These are phyloP conservation scores for Drusus annulatus DNA, from an alignment of 1,140 invertebrate genomes.

Conservation along the genomic window DNA sequence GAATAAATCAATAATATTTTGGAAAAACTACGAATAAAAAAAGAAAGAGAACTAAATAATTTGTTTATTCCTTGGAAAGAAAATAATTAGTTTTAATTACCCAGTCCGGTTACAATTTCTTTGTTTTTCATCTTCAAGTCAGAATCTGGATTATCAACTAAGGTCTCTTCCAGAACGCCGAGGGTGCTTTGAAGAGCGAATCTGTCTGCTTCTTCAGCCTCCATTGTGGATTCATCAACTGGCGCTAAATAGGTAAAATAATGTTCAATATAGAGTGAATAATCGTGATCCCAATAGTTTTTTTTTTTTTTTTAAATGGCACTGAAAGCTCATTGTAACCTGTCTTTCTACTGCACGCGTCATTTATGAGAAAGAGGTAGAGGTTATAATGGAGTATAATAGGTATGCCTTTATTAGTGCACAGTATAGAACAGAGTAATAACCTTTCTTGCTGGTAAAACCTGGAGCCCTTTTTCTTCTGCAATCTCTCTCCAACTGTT, in stretches of 20 bases:
- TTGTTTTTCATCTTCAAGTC: background rate
- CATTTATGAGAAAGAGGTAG: no score
- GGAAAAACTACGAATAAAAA: no score
- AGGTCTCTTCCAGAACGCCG: constrained; percentile 46
- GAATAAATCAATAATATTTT: no score
- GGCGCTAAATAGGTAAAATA: background rate
- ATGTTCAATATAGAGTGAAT: background rate
- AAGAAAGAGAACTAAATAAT: no score
- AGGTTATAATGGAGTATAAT: no score
- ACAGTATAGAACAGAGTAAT: no score
- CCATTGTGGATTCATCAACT: constrained; percentile 34
- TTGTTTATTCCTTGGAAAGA: no score
- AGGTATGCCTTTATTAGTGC: no score
- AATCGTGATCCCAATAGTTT: background rate
- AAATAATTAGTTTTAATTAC: constrained; percentile 9
- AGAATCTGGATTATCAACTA: constrained; percentile 46
- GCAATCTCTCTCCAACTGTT: constrained; percentile 78
- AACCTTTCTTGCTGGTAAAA: constrained; percentile 54
- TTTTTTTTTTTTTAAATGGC: no score
- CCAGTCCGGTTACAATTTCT: constrained; percentile 31
- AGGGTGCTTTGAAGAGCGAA: constrained; percentile 52
- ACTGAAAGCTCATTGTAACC: no score
- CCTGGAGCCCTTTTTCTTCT: constrained; percentile 64
- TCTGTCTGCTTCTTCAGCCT: constrained; percentile 48
- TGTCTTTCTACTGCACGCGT: no score